These are phyloP conservation scores for Habropoda laboriosa DNA, from an alignment of 1,140 invertebrate genomes.

Conservation along the genomic window DNA sequence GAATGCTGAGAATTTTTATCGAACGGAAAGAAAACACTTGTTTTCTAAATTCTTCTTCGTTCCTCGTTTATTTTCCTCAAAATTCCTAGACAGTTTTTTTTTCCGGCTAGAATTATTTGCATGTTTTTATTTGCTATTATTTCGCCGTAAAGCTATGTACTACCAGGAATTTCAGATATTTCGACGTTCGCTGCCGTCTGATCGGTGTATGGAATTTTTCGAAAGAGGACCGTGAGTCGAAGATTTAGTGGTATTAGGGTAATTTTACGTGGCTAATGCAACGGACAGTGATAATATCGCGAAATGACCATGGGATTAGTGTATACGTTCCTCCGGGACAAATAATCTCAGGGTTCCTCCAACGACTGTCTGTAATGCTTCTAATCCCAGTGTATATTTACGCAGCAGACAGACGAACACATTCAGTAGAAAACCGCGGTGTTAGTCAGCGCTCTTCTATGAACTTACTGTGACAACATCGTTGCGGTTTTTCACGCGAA, in stretches of 20 bases:
- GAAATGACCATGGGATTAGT: slow-evolving; percentile 7
- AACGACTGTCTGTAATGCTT: too few species aligned
- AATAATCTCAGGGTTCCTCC: not conserved
- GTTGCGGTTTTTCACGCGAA: slow-evolving; percentile 37
- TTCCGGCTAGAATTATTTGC: too few species aligned
- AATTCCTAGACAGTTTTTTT: too few species aligned
- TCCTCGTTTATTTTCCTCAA: too few species aligned
- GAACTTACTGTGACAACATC: slow-evolving; percentile 33
- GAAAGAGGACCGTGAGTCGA: not conserved
- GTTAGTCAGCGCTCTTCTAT: slow-evolving; percentile 45
- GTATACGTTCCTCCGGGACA: not conserved
- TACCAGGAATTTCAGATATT: not conserved
- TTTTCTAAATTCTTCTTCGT: too few species aligned
- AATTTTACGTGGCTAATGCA: not conserved
- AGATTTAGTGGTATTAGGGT: not conserved
- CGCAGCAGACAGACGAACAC: not conserved
- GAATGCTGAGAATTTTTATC: too few species aligned
- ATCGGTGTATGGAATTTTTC: not conserved
- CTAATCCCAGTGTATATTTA: slow-evolving; percentile 6
- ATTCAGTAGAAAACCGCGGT: slow-evolving; percentile 27
- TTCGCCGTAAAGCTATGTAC: not conserved
- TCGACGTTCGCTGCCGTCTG: not conserved
- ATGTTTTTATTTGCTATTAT: not conserved
- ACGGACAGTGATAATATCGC: not conserved
- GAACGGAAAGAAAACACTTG: too few species aligned